phyloP scores from a whole-genome alignment of 2,888 invertebrate genomes.

The Julus scanicus region DNA sequence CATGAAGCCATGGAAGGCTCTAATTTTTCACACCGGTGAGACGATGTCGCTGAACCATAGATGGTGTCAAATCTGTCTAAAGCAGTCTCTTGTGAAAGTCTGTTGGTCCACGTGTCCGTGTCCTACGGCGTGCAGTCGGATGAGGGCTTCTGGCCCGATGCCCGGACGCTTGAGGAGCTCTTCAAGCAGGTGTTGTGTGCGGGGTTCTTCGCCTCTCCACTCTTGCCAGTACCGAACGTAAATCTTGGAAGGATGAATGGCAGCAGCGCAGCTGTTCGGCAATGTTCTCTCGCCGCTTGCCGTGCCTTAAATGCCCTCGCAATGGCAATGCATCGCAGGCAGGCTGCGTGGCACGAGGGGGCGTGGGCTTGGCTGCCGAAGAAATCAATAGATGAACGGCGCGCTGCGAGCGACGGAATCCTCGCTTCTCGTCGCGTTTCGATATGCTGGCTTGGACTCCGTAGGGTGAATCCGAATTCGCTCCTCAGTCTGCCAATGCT shows the following conservation, averaged over 20 bases:
- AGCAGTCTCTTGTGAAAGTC: not conserved
- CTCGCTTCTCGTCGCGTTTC: not conserved
- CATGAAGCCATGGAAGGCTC: constrained; percentile 22
- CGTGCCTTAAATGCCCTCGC: constrained; percentile 36
- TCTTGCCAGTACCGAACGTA: not conserved
- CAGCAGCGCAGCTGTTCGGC: not conserved
- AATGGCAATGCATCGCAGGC: constrained; percentile 7
- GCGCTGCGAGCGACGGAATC: not conserved
- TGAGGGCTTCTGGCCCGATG: not conserved
- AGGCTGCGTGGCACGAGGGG: constrained; percentile 22
- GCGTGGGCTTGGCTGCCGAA: constrained; percentile 14
- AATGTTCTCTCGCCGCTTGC: not conserved
- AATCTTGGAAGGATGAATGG: not conserved
- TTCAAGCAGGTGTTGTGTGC: not conserved
- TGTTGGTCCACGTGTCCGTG: not conserved
- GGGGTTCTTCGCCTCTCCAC: not conserved
- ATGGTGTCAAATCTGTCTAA: not conserved
- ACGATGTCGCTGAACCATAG: not conserved
- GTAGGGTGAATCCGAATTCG: not conserved
- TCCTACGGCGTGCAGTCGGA: not conserved
- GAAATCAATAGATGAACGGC: constrained; percentile 32
- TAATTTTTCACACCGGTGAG: not conserved
- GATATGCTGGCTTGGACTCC: not conserved
- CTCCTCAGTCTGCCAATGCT: not conserved
- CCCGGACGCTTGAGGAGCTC: not conserved